Evolutionary conservation across 1,140 invertebrate species (phyloP).

Genomic region (Penaeus vannamei): DNA sequence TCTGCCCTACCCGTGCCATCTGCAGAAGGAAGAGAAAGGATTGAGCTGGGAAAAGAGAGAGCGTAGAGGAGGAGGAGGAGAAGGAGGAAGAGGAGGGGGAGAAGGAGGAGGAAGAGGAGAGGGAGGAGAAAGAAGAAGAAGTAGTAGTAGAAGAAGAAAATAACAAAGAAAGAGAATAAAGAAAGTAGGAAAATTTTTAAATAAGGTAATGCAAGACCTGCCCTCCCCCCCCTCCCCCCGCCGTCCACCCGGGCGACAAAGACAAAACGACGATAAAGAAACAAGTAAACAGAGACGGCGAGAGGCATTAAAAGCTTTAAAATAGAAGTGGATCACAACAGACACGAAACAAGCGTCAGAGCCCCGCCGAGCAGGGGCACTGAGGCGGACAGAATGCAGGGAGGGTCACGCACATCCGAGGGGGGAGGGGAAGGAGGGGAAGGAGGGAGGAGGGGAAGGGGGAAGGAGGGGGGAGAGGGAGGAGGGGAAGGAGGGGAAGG

Average conservation of each 20-base stretch:
- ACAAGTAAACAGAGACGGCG: no score
- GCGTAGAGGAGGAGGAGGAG: not conserved
- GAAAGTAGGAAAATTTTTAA: not conserved
- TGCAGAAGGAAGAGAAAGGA: constrained; percentile 17
- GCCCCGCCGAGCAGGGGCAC: no score
- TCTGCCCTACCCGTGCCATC: not conserved
- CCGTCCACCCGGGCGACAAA: not conserved
- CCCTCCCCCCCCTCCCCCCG: not conserved
- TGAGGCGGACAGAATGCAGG: no score
- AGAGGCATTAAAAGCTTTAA: no score
- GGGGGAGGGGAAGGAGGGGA: no score
- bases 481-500: no score
- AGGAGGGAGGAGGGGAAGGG: not conserved
- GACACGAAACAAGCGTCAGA: no score
- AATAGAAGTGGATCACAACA: no score
- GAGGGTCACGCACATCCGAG: no score
- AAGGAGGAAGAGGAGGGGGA: not conserved
- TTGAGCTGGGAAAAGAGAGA: not conserved
- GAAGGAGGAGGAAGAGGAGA: not conserved
- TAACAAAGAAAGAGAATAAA: not conserved
- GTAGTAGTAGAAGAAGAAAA: not conserved
- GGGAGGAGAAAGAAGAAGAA: not conserved
- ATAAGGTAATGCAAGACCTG: not conserved
- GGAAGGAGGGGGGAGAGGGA: not conserved
- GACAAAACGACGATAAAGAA: no score